Base-by-base conservation (phyloP, 2,888 invertebrate genomes). In the Lasioglossum calceatum region DNA sequence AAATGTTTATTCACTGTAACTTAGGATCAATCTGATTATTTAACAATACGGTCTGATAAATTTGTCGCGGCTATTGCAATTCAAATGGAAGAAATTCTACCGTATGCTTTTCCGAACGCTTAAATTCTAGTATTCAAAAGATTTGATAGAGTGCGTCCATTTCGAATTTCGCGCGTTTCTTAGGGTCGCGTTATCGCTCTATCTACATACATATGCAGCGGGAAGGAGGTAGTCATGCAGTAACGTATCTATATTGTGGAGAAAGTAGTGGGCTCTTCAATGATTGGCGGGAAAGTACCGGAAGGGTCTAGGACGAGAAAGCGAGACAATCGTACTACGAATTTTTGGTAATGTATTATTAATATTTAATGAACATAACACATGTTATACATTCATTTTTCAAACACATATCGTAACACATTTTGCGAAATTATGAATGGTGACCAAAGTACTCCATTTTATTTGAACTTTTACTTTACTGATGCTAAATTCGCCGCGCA, bases 31-130 rank as follows among this genome's bases (percentile, higher is more conserved):
- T 54, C 12, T 12, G 54, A 47, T 27, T 36, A 74, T 50, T 73
- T 50, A 73, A 73, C 39, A 39, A 42, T 42, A 12, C 70, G 23
- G 4, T 2, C 70, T 42, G 42, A 71, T 42, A 10, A 71, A 42
- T 71, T 71, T 71, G 23, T 5, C 71, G 71, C 42, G n/a, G n/a
- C n/a, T 71, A 3, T 42, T 71, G 5, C 5, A 71, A 71, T 42
- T 71, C n/a, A 71, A 71, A 42, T 42, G 42, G 14, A n/a, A 71
- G n/a, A 71, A n/a, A 71, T 42, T 42, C 12, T 70, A 10, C 27
- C 39, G 10, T 1, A 70, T 5, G 39, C 39, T 70, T 70, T 70
- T 39, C 23, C 67, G 87, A 87, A 87, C 87, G 36, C 85, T 36
- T 8, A 1, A 23, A 87, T n/a, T 19, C 16, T 82, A 81, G 16